Base-by-base conservation (phyloP, 2,797 vertebrate genomes). In the Zalophus californianus region DNA sequence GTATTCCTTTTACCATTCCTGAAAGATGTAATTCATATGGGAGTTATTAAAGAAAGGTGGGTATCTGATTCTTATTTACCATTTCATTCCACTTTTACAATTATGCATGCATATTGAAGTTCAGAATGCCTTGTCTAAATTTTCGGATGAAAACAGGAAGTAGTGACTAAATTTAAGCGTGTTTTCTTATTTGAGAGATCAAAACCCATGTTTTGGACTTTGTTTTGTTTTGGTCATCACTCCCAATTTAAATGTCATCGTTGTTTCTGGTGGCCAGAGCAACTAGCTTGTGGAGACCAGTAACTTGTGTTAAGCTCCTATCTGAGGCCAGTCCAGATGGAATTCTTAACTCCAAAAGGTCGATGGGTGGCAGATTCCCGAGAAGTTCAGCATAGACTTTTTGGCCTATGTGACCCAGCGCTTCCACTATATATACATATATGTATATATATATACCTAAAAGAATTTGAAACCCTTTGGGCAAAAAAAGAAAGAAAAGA, bases 151-250 rank as follows among this genome's bases (percentile, higher is more conserved):
- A 98, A 98, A 92, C 98, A 98, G 98, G 98, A 99, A 98, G 97
- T 94, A 50, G 92, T 97, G 95, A 91, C 97, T 98, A 97, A 96
- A 98, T 98, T 98, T 98, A 98, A 97, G 95, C 0, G 14, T 98
- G 86, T 98, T 97, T 98, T 98, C 97, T 98, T 98, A 97, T 96
- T 98, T 96, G 96, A 98, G 95, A 95, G 97, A 98, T 98, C 98
- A 97, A 98, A 98, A 95, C 90, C 92, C 91, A 98, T 97, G 95
- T 96, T 98, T 98, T 96, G 79, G 96, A 90, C 1, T 97, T 96
- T 68, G 73, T 97, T 95, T 14, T 97, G 38, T 96, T 98, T 98
- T 90, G 94, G 54, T 97, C 85, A 23, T 82, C 93, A 82, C 95
- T 98, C 79, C 96, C 70, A 80, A 50, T 98, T 98, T 87, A 78